Percentiles rank a stretch among this genome's conserved stretches.
These are phyloP conservation scores for Heteromurus nitidus DNA, from an alignment of 2,888 invertebrate genomes.

Conservation along the genomic window DNA sequence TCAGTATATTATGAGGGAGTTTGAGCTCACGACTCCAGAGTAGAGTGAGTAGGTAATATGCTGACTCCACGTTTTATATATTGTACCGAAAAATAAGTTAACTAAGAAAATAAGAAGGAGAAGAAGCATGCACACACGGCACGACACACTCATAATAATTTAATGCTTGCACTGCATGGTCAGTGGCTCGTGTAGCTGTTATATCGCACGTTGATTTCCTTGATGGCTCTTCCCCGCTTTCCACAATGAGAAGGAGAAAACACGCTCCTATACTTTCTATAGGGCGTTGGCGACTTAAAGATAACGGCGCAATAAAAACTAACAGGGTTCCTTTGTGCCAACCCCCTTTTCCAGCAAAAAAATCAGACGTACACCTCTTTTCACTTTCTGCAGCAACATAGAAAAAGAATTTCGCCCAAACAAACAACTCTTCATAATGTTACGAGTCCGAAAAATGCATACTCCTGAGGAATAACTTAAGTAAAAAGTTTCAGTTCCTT, in stretches of 20 bases:
- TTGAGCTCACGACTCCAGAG: constrained; percentile 8
- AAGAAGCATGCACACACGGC: too few species aligned
- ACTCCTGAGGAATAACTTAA: too few species aligned
- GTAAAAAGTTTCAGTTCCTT: too few species aligned
- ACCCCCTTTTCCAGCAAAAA: neutral
- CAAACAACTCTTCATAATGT: neutral
- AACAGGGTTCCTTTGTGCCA: constrained; percentile 4
- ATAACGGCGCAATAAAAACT: constrained; percentile 48
- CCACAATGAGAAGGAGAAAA: constrained; percentile 31
- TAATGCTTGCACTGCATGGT: neutral
- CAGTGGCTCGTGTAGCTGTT: neutral
- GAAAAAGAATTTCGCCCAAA: neutral
- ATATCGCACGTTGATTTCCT: constrained; percentile 47
- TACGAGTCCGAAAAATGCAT: too few species aligned
- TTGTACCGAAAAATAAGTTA: neutral
- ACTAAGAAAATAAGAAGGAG: neutral
- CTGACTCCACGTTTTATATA: neutral
- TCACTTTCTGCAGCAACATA: neutral
- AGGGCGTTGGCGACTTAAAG: constrained; percentile 58
- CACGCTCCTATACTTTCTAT: constrained; percentile 29
- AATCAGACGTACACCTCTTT: neutral
- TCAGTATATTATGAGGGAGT: constrained; percentile 9
- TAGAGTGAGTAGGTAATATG: constrained; percentile 9
- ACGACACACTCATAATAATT: neutral
- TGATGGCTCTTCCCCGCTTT: constrained; percentile 36